These are phyloP conservation scores for Actias luna DNA, from an alignment of 2,888 invertebrate genomes.

Conservation along the genomic window DNA sequence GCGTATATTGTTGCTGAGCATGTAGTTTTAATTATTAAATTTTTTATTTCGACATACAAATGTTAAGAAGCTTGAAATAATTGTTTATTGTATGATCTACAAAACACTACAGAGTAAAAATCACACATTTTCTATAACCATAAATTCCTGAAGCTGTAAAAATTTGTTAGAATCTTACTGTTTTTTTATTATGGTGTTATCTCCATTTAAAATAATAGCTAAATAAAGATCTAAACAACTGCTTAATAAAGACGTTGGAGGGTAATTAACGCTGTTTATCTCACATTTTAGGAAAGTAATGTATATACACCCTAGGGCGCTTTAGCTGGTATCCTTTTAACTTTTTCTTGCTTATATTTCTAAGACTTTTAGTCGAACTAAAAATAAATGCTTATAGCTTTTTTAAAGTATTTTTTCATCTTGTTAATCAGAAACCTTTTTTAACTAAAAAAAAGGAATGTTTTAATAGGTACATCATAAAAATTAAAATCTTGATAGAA, in stretches of 20 bases:
- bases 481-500: constrained; percentile 46
- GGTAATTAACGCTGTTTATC: neutral
- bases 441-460: neutral
- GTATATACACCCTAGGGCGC: neutral
- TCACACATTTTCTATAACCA: neutral
- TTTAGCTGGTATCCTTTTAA: neutral
- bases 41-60: too few species aligned
- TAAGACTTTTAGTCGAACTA: neutral
- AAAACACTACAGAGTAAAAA: neutral
- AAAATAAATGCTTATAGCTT: neutral
- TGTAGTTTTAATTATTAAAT: too few species aligned
- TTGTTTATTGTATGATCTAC: neutral
- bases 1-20: too few species aligned
- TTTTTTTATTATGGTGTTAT: neutral
- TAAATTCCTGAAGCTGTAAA: neutral
- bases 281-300: neutral
- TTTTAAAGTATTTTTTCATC: neutral
- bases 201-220: neutral
- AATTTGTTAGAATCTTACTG: neutral
- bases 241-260: neutral
- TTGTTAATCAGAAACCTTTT: neutral
- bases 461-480: constrained; percentile 27
- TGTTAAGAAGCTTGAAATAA: too few species aligned
- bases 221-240: neutral
- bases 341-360: neutral